phyloP scores from a whole-genome alignment of 2,797 vertebrate species.

The Spondyliosoma cantharus region DNA sequence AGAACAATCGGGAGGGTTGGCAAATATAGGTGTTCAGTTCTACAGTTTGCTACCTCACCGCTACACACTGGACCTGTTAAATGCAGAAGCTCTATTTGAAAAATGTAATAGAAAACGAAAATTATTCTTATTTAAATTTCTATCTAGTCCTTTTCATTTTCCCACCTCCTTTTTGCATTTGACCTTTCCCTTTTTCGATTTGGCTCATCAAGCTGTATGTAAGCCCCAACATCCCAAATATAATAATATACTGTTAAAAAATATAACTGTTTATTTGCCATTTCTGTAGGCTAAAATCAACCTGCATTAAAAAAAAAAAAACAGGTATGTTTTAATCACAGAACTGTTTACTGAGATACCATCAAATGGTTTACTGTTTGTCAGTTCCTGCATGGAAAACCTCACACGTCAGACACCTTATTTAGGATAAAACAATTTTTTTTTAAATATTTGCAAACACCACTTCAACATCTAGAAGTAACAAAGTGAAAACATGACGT shows the following conservation, averaged over 20 bases:
- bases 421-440: slow-evolving; percentile 2
- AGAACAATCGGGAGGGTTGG: no score
- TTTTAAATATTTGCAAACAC: slow-evolving; percentile 41
- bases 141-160: not conserved
- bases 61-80: no score
- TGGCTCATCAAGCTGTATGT: not conserved
- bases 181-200: not conserved
- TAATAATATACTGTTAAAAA: no score
- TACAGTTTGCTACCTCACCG: no score
- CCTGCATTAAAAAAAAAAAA: not conserved
- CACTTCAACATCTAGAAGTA: slow-evolving; percentile 12
- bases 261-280: no score
- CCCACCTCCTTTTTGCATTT: not conserved
- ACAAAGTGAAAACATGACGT: slow-evolving; percentile 16
- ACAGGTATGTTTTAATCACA: not conserved
- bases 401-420: not conserved
- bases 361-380: not conserved
- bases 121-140: no score
- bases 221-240: not conserved
- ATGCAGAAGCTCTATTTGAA: no score
- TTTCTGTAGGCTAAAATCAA: no score
- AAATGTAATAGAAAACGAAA: no score
- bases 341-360: not conserved
- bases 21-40: no score
- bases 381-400: slow-evolving; percentile 4